Evolutionary conservation across 2,113 vertebrate species (phyloP).

Genomic region (Scomber colias): DNA sequence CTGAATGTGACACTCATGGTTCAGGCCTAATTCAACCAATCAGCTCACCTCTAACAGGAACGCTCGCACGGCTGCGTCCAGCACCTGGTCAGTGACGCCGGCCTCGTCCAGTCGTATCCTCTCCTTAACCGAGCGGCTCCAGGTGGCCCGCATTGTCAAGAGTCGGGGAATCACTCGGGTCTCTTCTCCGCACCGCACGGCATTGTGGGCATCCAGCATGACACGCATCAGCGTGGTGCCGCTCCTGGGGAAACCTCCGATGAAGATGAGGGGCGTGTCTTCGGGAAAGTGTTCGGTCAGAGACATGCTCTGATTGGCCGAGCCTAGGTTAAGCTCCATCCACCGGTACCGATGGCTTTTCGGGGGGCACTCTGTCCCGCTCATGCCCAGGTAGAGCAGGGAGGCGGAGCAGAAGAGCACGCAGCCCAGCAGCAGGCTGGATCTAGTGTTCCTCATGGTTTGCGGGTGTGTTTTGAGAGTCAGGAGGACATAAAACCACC

Average conservation of each 20-base stretch:
- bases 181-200: constrained; percentile 92
- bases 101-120: constrained; percentile 93
- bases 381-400: constrained; percentile 92
- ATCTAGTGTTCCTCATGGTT: constrained; percentile 72
- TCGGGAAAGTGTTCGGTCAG: constrained; percentile 81
- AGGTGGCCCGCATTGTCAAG: constrained; percentile 92
- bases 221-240: constrained; percentile 95
- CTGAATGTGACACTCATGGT: neutral
- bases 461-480: constrained; percentile 1
- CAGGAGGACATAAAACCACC: constrained; percentile 29
- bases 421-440: constrained; percentile 87
- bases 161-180: constrained; percentile 94
- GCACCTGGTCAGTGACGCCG: constrained; percentile 92
- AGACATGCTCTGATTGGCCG: constrained; percentile 56
- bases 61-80: constrained; percentile 92
- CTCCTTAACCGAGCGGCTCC: constrained; percentile 94
- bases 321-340: constrained; percentile 72
- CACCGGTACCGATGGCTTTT: constrained; percentile 85
- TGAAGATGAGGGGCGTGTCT: constrained; percentile 95
- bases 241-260: constrained; percentile 93
- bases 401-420: constrained; percentile 91
- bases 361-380: constrained; percentile 91
- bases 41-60: constrained; percentile 84
- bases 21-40: neutral
- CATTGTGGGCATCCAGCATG: constrained; percentile 93